Percentiles rank a stretch among this genome's conserved stretches.
These are phyloP conservation scores for Coenobita brevimanus DNA, from an alignment of 1,140 invertebrate species.

Conservation along the genomic window DNA sequence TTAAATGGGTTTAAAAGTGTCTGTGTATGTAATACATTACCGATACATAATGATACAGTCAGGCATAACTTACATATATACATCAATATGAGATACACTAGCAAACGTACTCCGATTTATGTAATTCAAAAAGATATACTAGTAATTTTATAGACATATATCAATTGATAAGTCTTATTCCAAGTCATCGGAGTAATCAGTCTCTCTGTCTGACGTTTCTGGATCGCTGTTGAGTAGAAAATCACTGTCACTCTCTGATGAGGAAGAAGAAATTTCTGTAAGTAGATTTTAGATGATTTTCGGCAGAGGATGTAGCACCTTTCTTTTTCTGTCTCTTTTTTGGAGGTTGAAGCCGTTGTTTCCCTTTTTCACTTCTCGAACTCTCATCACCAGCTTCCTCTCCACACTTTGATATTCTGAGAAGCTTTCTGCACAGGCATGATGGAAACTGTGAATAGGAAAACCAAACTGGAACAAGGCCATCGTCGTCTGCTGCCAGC, in stretches of 20 bases:
- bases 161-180: neutral
- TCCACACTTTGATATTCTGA: no score
- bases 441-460: neutral
- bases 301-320: no score
- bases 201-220: no score
- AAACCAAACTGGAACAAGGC: constrained; percentile 6
- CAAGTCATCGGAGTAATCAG: no score
- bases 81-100: no score
- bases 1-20: neutral
- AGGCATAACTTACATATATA: no score
- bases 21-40: neutral
- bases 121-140: neutral
- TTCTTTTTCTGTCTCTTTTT: no score
- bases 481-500: neutral
- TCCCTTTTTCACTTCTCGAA: neutral
- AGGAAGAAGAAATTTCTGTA: neutral
- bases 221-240: neutral
- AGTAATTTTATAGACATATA: neutral
- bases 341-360: no score
- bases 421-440: no score
- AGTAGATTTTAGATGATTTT: neutral
- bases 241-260: constrained; percentile 23
- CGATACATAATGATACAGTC: no score
- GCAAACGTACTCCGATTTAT: no score
- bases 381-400: constrained; percentile 23